Evolutionary conservation across 1,140 invertebrate genomes (phyloP), one percentile per base, ranked within the genome.

Genomic region (Rhagoletis zephyria): DNA sequence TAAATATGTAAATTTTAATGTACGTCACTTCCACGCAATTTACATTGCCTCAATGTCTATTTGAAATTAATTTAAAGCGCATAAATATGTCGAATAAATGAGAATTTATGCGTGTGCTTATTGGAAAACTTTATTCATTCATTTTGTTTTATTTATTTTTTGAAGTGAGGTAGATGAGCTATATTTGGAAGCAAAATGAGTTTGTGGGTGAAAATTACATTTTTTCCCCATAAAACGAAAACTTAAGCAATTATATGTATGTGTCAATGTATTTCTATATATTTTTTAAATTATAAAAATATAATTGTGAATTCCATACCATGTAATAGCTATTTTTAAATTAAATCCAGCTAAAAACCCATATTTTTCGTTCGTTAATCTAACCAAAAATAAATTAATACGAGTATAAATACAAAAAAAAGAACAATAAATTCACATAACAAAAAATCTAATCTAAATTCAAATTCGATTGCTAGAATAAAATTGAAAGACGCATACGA

Each of bases 401-500:
- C 30, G 30, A 30, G 30, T 30, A 30, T 30, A 30, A 30, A 30
- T 30, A 30, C 0, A 30, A 56, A 56, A 56, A 56, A 5, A 56
- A 56, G 10, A 56, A 1, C 51, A 10, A 10, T 7, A 7, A 42
- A 10, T 3, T 16, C 0, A 14, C 42, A 67, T 12, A 67, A 42
- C 1, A n/a, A 74, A 65, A 65, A 67, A 74, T 3, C 40, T 16
- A 2, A n/a, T 48, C 4, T 48, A n/a, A 63, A 16, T 48, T 81
- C 74, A 81, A 81, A 81, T 56, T 81, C 7, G 7, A 81, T 12
- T 59, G 74, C 4, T 16, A 19, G 48, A 81, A 81, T 81, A 19
- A 81, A 81, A 81, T 9, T n/a, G 74, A 81, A 59, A 81, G n/a
- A 30, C 74, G 74, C 74, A 81, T 4, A 81, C 5, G 4, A 81